phyloP scores from a whole-genome alignment of 2,113 vertebrate species.

The Caracal caracal region DNA sequence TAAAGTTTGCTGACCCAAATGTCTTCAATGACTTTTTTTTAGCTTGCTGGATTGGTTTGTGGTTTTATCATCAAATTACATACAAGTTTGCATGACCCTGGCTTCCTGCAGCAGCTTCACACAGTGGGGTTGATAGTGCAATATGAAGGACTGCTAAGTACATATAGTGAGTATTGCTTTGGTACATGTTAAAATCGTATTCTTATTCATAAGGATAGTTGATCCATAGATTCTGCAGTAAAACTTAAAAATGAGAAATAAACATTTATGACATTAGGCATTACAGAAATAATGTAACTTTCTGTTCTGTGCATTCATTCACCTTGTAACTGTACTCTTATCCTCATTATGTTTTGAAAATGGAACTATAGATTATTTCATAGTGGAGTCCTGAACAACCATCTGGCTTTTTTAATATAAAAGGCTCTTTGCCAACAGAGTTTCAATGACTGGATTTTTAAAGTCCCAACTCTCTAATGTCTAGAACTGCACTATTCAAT shows the following conservation, averaged over 20 bases:
- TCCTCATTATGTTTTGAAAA: constrained; percentile 5
- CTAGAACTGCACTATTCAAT: not conserved
- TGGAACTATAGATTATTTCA: constrained; percentile 24
- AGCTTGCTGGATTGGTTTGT: constrained; percentile 96
- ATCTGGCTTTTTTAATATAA: constrained; percentile 4
- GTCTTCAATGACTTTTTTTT: constrained; percentile 27
- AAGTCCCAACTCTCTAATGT: not conserved
- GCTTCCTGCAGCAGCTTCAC: constrained; percentile 95
- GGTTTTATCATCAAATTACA: constrained; percentile 96
- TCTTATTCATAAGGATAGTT: too few species aligned
- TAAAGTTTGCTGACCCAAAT: not conserved
- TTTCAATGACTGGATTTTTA: constrained; percentile 59
- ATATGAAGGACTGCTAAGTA: constrained; percentile 98
- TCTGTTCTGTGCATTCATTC: not conserved
- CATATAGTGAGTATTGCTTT: constrained; percentile 92
- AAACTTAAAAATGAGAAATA: not conserved
- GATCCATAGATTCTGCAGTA: not conserved
- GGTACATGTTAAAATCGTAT: not conserved
- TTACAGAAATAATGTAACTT: not conserved
- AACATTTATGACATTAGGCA: not conserved
- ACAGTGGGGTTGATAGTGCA: constrained; percentile 94
- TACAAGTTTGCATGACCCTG: constrained; percentile 92
- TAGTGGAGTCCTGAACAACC: not conserved
- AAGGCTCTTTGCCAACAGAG: constrained; percentile 16
- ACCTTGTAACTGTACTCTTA: not conserved